These are phyloP conservation scores for Morphnarchus princeps DNA, from an alignment of 2,113 vertebrate genomes.

Conservation along the genomic window DNA sequence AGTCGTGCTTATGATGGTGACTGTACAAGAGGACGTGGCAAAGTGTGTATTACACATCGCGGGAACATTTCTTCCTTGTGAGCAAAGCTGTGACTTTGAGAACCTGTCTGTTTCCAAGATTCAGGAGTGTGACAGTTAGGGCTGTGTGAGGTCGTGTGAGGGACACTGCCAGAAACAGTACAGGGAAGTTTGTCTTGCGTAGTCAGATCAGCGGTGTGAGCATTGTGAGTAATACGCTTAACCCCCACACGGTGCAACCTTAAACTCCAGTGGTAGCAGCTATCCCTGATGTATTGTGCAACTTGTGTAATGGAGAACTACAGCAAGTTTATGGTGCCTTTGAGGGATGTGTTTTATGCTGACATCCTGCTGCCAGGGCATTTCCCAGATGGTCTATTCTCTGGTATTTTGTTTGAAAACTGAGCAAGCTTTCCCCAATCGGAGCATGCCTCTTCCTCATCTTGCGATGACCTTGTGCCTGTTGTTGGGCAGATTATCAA, in stretches of 20 bases:
- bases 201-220: too few relatives aligned
- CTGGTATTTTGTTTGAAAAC: background rate
- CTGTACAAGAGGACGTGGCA: background rate
- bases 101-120: background rate
- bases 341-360: background rate
- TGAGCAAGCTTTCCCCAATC: background rate
- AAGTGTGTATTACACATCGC: rapidly evolving
- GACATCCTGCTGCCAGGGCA: background rate
- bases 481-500: background rate
- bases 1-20: rapidly evolving
- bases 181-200: rapidly evolving
- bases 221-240: rapidly evolving
- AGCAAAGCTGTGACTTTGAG: background rate
- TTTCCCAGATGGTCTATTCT: background rate
- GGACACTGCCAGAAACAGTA: rapidly evolving
- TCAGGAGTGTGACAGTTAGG: background rate
- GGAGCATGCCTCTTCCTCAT: background rate
- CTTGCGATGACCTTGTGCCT: background rate
- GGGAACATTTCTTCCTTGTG: background rate
- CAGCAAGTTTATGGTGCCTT: rapidly evolving
- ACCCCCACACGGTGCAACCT: background rate
- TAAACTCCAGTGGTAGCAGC: background rate
- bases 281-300: too few relatives aligned
- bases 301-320: background rate
- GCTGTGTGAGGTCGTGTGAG: rapidly evolving